These are phyloP conservation scores for Vidua chalybeata DNA, from an alignment of 2,113 vertebrate species.

Conservation along the genomic window DNA sequence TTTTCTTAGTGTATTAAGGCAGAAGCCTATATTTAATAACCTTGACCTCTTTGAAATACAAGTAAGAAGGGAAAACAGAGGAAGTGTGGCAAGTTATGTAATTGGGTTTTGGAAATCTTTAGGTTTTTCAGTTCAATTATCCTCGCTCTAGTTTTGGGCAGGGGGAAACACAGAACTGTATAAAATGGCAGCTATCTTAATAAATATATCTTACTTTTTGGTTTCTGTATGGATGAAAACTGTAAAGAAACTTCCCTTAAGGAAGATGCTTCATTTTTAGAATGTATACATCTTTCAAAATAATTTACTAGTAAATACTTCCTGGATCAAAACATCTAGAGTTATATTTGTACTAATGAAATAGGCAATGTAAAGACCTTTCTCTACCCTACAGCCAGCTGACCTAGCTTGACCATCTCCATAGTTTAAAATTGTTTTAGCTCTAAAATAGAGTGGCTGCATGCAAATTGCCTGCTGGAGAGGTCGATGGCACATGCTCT, in stretches of 20 bases:
- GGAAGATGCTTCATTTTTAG: background rate
- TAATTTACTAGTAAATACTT: background rate
- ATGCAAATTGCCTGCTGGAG: background rate
- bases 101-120: conserved; percentile 1
- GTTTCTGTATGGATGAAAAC: background rate
- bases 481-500: accelerated
- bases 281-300: background rate
- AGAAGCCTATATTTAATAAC: conserved; percentile 5
- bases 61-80: background rate
- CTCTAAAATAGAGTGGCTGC: background rate
- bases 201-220: background rate
- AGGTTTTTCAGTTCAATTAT: conserved; percentile 25
- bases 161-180: background rate
- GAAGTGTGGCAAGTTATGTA: conserved; percentile 19
- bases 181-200: background rate
- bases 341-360: background rate
- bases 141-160: background rate
- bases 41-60: conserved; percentile 40
- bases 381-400: background rate
- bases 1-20: background rate
- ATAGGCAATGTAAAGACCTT: background rate
- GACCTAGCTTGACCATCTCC: background rate
- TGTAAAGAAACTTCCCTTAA: background rate
- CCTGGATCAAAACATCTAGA: background rate
- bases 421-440: background rate